Percentiles rank a stretch among this genome's conserved stretches.
phyloP scores from a whole-genome alignment of 2,797 vertebrate species.

The Mormyrops attenuatus region DNA sequence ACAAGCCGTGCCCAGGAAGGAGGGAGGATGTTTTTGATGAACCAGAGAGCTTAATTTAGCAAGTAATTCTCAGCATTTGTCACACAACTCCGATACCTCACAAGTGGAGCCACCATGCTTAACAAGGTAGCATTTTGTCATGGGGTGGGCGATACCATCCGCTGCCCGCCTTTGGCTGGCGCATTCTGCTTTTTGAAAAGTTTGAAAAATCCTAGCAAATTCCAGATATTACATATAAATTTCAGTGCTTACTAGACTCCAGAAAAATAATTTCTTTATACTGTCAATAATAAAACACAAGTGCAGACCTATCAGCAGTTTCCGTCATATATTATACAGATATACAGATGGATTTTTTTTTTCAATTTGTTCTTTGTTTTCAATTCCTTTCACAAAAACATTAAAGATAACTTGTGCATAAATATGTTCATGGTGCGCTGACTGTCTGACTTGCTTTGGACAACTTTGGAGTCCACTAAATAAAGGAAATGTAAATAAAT shows the following conservation, averaged over 20 bases:
- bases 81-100: slow-evolving; percentile 55
- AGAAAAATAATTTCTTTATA: not conserved
- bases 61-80: slow-evolving; percentile 72
- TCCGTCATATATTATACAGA: not conserved
- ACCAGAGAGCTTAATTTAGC: slow-evolving; percentile 71
- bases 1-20: slow-evolving; percentile 54
- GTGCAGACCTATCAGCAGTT: not conserved
- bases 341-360: not conserved
- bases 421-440: not conserved
- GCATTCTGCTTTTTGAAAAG: not conserved
- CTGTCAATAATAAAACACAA: not conserved
- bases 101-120: slow-evolving; percentile 40
- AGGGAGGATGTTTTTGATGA: slow-evolving; percentile 79
- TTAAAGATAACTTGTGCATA: not conserved
- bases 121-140: slow-evolving; percentile 8
- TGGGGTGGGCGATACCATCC: not conserved
- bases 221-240: not conserved
- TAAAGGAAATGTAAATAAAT: not conserved
- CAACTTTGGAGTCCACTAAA: not conserved
- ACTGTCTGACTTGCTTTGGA: not conserved
- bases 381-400: not conserved
- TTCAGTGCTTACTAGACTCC: not conserved
- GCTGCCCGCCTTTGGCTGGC: not conserved
- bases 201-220: not conserved
- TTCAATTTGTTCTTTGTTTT: not conserved